Base-by-base conservation (phyloP, 1,140 invertebrate species). In the Chlorops oryzae region DNA sequence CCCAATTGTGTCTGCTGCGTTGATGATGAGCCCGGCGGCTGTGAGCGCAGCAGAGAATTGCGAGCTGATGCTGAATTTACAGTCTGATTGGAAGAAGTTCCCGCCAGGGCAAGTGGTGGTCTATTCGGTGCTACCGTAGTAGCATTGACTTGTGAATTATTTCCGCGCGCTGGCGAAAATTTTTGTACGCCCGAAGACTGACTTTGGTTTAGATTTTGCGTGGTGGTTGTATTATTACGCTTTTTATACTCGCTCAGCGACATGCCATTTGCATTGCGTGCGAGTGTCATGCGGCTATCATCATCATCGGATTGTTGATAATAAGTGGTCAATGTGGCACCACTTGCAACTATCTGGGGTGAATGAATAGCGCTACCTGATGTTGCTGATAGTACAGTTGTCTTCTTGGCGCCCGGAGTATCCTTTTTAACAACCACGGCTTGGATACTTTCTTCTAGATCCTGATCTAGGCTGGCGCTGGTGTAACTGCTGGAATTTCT, bases 341-440 rank as follows among this genome's bases (percentile, higher is more conserved):
- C 52, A 3, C 24, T 46, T 21, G 58, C 40, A 12, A 53, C 51
- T 12, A 67, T 15, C 42, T 61, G 64, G 41, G 59, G 58, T 10
- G 58, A 48, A 18, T 56, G 46, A 13, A 23, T 17, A 23, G 40
- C 17, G 15, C 3, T n/a, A 6, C 5, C 37, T 21, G 12, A 21
- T 10, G 28, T 15, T 17, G 37, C 15, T 15, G 48, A 18, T 12
- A 20, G 1, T 9, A 43, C 23, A 12, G 44, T 22, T 1, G 58
- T 54, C 28, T 69, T 61, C n/a, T 56, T 58, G 13, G 58, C 58
- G 35, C 63, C 58, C n/a, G n/a, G n/a, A n/a, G n/a, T n/a, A 32
- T 70, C 62, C 47, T 70, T 70, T 22, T 68, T 70, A 1, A 70
- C 53, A 20, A 70, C 59, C 0, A 62, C 64, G 2, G 67, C 67